phyloP scores from a whole-genome alignment of 2,113 vertebrate genomes.

The Paracanthobrama guichenoti region DNA sequence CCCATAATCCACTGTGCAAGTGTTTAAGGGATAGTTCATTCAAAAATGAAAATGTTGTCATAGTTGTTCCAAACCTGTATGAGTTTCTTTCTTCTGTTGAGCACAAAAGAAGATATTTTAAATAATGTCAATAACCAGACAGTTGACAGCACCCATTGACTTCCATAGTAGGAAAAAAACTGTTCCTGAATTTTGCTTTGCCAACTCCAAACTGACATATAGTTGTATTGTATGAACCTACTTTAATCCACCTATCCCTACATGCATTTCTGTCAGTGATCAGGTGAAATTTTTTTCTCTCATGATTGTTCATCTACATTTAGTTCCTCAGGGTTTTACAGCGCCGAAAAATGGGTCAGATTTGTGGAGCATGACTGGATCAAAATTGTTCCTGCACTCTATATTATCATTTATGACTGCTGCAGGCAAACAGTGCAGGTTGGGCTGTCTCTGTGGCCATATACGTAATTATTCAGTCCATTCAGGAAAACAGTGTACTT shows the following conservation, averaged over 20 bases:
- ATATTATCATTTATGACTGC: conserved; percentile 30
- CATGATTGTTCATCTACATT: conserved; percentile 59
- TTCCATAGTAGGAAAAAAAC: no score
- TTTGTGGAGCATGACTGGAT: conserved; percentile 74
- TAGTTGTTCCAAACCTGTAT: no score
- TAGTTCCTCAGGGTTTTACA: conserved; percentile 54
- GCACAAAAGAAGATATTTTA: no score
- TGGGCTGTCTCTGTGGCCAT: background rate
- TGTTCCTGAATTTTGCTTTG: background rate
- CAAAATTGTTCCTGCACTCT: conserved; percentile 61
- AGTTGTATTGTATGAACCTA: background rate
- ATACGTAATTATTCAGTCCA: conserved; percentile 16
- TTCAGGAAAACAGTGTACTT: conserved; percentile 5
- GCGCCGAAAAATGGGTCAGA: conserved; percentile 60
- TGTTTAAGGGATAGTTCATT: no score
- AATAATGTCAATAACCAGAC: no score
- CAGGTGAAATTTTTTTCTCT: conserved; percentile 33
- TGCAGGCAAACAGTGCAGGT: conserved; percentile 27
- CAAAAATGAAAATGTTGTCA: no score
- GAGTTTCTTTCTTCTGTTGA: no score
- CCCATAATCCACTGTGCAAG: no score
- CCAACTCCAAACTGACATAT: background rate
- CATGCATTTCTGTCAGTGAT: conserved; percentile 14
- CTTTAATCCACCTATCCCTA: conserved; percentile 13
- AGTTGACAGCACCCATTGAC: no score